Evolutionary conservation across 1,140 invertebrate species (phyloP).

Genomic region (Epicauta chinensis): DNA sequence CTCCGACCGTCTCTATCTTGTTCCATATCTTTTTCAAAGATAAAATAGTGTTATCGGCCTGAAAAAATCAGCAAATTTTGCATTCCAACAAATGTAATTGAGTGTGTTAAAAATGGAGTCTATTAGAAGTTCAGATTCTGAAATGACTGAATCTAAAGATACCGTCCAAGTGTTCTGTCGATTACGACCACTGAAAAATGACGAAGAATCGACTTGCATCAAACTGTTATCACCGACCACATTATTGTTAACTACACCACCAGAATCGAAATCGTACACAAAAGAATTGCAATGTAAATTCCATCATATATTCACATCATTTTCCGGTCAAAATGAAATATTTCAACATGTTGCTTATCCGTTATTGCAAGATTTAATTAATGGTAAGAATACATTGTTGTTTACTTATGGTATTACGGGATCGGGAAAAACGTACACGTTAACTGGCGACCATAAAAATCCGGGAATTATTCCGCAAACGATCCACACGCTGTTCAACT

Average conservation of each 20-base stretch:
- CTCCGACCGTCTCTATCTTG: too few relatives aligned
- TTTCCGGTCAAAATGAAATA: conserved; percentile 71
- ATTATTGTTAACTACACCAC: conserved; percentile 60
- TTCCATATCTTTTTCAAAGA: too few relatives aligned
- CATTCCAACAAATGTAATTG: too few relatives aligned
- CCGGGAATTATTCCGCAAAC: conserved; percentile 83
- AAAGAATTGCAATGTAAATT: conserved; percentile 74
- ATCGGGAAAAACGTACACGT: conserved; percentile 94
- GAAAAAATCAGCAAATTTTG: too few relatives aligned
- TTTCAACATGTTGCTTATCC: conserved; percentile 83
- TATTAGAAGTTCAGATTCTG: too few relatives aligned
- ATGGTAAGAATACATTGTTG: conserved; percentile 80
- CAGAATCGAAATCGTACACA: conserved; percentile 50
- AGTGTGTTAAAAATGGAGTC: too few relatives aligned
- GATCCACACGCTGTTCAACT: conserved; percentile 90
- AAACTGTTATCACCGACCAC: conserved; percentile 64
- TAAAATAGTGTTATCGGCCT: too few relatives aligned
- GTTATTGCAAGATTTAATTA: conserved; percentile 72
- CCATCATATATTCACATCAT: conserved; percentile 78
- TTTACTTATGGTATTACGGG: conserved; percentile 97
- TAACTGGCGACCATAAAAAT: conserved; percentile 75
- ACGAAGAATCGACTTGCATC: conserved; percentile 62
- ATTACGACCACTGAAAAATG: conserved; percentile 64
- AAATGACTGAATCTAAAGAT: too few relatives aligned
- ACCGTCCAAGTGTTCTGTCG: conserved; percentile 84